phyloP scores from a whole-genome alignment of 1,140 invertebrate genomes.

The Drosophila paulistorum region DNA sequence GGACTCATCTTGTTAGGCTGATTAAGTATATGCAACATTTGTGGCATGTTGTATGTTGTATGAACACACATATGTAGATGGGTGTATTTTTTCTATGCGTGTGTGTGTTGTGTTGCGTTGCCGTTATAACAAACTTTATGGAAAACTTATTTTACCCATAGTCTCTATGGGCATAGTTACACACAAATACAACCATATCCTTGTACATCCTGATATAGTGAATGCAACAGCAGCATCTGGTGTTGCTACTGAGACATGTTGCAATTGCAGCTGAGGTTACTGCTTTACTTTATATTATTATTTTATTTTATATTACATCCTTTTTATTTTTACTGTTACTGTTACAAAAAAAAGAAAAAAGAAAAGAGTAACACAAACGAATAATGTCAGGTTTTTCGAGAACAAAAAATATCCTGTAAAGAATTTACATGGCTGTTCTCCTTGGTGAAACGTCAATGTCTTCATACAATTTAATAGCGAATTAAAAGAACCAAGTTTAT shows the following conservation, averaged over 20 bases:
- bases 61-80: not conserved
- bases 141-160: not conserved
- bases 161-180: slow-evolving; percentile 7
- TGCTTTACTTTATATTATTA: slow-evolving; percentile 17
- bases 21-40: slow-evolving; percentile 47
- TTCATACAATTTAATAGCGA: no score
- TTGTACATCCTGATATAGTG: not conserved
- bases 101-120: not conserved
- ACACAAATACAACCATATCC: not conserved
- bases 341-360: slow-evolving; percentile 46
- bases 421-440: not conserved
- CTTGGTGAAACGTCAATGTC: no score
- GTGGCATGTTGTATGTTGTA: slow-evolving; percentile 5
- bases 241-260: slow-evolving; percentile 14
- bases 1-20: slow-evolving; percentile 31
- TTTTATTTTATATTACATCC: slow-evolving; percentile 29
- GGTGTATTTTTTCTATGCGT: not conserved
- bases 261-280: slow-evolving; percentile 18
- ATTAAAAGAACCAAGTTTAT: no score
- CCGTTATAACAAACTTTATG: slow-evolving; percentile 21
- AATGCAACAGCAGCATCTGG: slow-evolving; percentile 29
- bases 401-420: not conserved
- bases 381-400: not conserved
- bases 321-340: slow-evolving; percentile 41
- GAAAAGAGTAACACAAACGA: slow-evolving; percentile 34